phyloP scores from a whole-genome alignment of 2,797 vertebrate genomes.

The Propithecus deckenii region DNA sequence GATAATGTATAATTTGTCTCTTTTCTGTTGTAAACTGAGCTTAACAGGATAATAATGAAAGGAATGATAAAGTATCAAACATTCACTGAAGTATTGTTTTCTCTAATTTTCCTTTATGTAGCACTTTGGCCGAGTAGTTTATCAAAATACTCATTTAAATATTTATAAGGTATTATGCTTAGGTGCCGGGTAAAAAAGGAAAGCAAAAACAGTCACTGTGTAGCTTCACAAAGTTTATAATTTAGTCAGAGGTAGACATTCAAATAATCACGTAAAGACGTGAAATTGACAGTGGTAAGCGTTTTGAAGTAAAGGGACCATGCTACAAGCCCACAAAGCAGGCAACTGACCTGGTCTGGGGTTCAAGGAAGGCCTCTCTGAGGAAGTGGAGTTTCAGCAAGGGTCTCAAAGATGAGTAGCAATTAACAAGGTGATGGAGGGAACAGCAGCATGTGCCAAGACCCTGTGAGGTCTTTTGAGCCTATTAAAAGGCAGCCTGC shows the following conservation, averaged over 20 bases:
- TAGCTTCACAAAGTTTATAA: not conserved
- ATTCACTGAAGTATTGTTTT: constrained; percentile 1
- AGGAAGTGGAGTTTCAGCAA: not conserved
- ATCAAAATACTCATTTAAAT: not conserved
- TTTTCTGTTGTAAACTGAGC: constrained; percentile 4
- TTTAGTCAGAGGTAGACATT: not conserved
- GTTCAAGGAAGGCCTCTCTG: not conserved
- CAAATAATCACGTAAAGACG: not conserved
- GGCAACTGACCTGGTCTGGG: not conserved
- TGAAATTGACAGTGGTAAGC: not conserved
- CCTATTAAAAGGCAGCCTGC: not conserved
- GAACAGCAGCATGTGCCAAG: not conserved
- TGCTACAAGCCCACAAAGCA: not conserved
- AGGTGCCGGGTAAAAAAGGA: not conserved
- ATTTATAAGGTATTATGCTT: not conserved
- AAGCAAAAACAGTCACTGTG: not conserved
- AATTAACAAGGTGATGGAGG: not conserved
- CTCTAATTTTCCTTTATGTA: constrained; percentile 11
- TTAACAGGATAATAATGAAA: constrained; percentile 5
- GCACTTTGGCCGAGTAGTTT: not conserved
- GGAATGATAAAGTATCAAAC: not conserved
- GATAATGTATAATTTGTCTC: not conserved
- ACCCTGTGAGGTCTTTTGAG: not conserved
- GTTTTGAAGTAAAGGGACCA: not conserved
- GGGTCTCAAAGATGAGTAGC: not conserved